phyloP scores from a whole-genome alignment of 2,797 vertebrate species.

The Amazona ochrocephala region DNA sequence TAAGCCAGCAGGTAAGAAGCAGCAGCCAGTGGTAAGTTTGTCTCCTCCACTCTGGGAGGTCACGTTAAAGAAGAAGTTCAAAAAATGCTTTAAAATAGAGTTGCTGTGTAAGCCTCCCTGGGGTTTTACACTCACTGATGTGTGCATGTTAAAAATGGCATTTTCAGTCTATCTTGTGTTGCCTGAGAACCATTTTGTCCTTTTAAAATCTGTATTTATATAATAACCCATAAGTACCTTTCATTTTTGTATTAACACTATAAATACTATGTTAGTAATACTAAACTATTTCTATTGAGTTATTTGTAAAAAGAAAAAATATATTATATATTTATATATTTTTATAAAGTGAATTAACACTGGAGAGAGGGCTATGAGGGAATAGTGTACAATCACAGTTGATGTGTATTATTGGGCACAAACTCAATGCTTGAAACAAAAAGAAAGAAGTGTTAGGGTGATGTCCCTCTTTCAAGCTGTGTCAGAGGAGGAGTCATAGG shows the following conservation, averaged over 20 bases:
- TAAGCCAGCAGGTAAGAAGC: slow-evolving; percentile 14
- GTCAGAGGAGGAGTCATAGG: slow-evolving; percentile 86
- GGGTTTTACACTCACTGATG: slow-evolving; percentile 34
- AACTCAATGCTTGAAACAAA: slow-evolving; percentile 28
- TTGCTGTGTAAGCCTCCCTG: slow-evolving; percentile 29
- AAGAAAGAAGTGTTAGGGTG: background rate
- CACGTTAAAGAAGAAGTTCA: slow-evolving; percentile 57
- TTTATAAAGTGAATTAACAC: slow-evolving; percentile 78
- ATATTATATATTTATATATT: slow-evolving; percentile 78
- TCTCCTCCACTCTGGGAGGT: slow-evolving; percentile 22
- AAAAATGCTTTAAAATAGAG: slow-evolving; percentile 45
- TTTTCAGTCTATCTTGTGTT: slow-evolving; percentile 57
- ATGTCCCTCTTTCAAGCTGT: slow-evolving; percentile 71
- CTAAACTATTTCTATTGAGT: slow-evolving; percentile 82
- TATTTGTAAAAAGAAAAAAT: slow-evolving; percentile 80
- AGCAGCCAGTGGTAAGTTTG: slow-evolving; percentile 32
- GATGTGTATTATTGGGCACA: slow-evolving; percentile 51
- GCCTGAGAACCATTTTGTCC: slow-evolving; percentile 74
- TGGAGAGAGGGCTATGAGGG: slow-evolving; percentile 46
- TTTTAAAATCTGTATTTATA: slow-evolving; percentile 71
- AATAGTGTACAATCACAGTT: slow-evolving; percentile 60
- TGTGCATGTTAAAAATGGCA: slow-evolving; percentile 31
- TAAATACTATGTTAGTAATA: slow-evolving; percentile 81
- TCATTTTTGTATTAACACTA: slow-evolving; percentile 73
- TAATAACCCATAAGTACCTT: slow-evolving; percentile 71